Conservation (phyloP, 2,888 invertebrate genomes). For the Nezara viridula region DNA sequence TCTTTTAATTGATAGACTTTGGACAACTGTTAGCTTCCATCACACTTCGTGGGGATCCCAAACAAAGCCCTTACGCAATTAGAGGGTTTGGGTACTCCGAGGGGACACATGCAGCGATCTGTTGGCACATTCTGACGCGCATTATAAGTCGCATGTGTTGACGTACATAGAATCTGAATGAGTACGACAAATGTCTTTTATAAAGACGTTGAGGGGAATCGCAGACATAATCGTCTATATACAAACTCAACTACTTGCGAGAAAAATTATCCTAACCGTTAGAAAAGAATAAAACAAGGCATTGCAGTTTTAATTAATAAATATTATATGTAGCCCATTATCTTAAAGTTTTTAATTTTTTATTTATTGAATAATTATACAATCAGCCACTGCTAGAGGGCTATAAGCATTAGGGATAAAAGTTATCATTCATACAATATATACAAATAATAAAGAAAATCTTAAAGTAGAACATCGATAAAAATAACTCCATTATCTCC, state of each 20-base stretch:
- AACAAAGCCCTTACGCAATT: conserved; percentile 44
- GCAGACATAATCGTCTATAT: background rate
- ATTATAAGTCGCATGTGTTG: conserved; percentile 29
- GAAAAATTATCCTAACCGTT: background rate
- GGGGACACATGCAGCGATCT: conserved; percentile 14
- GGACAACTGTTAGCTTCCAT: conserved; percentile 46
- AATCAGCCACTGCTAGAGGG: too few species aligned
- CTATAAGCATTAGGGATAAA: too few species aligned
- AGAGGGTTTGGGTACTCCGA: conserved; percentile 18
- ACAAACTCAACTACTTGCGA: background rate
- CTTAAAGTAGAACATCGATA: too few species aligned
- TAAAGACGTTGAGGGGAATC: background rate
- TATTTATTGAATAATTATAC: too few species aligned
- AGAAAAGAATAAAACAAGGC: too few species aligned
- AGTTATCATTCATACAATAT: too few species aligned
- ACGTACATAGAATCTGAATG: background rate
- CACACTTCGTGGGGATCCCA: conserved; percentile 19
- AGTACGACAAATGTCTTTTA: background rate
- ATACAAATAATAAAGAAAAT: too few species aligned
- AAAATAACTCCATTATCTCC: too few species aligned
- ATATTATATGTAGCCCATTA: too few species aligned
- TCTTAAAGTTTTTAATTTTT: too few species aligned
- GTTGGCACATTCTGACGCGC: conserved; percentile 14
- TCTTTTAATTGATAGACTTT: conserved; percentile 31
- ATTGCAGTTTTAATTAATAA: too few species aligned